A percentile compares a stretch with the other conserved stretches of the same genome.
These are phyloP conservation scores for Catamblyrhynchus diadema DNA, from an alignment of 2,797 vertebrate genomes.

Conservation along the genomic window DNA sequence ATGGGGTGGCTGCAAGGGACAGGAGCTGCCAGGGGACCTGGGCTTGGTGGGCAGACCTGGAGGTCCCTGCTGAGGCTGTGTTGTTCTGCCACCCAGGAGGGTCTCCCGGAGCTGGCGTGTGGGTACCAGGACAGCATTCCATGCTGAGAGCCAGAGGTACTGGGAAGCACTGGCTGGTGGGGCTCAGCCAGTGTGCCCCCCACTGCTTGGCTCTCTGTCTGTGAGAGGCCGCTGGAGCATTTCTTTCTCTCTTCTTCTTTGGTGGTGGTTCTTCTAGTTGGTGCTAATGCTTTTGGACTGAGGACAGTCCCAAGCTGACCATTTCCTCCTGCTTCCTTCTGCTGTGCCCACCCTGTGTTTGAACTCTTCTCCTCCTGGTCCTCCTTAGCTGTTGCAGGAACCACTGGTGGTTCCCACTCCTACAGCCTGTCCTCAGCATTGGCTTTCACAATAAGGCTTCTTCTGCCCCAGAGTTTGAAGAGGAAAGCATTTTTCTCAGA, in stretches of 20 bases:
- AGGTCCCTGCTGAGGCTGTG: not conserved
- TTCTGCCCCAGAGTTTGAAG: not conserved
- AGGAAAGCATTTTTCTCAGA: not conserved
- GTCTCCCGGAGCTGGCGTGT: not conserved
- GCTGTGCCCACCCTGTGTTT: not conserved
- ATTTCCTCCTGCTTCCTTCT: not conserved
- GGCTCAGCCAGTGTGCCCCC: not conserved
- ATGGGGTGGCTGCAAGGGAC: fast-evolving
- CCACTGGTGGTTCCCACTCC: not conserved
- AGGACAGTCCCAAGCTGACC: not conserved
- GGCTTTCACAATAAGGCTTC: not conserved
- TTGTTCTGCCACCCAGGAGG: constrained; percentile 59
- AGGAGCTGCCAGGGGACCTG: not conserved
- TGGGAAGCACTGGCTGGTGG: not conserved
- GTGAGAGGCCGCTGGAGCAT: not conserved
- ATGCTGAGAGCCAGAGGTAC: constrained; percentile 48
- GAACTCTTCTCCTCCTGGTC: not conserved
- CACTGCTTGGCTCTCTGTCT: not conserved
- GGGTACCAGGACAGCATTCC: not conserved
- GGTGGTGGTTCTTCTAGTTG: not conserved
- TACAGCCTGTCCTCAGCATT: not conserved
- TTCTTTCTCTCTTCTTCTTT: not conserved
- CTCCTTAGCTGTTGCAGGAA: not conserved
- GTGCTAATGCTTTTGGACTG: not conserved
- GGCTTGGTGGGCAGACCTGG: not conserved